Percentiles rank a stretch among this genome's conserved stretches.
Evolutionary conservation across 2,888 invertebrate species (phyloP).

Genomic region (Temnothorax rugatulus): DNA sequence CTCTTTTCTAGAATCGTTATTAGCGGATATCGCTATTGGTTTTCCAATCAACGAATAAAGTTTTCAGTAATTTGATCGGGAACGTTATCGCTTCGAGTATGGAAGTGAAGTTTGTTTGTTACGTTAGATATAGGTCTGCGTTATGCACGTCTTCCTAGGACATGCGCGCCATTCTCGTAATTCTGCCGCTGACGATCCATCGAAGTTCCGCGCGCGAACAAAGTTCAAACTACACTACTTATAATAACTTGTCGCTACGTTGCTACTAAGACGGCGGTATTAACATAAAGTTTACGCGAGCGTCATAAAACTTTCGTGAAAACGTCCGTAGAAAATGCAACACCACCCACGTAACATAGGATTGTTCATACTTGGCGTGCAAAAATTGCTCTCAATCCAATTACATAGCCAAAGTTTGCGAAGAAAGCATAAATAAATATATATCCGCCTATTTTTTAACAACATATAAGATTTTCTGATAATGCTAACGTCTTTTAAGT

Average conservation of each 20-base stretch:
- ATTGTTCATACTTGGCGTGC: not conserved
- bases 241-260: constrained; percentile 51
- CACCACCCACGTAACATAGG: not conserved
- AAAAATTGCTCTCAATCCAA: constrained; percentile 3
- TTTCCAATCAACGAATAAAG: constrained; percentile 47
- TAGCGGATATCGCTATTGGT: constrained; percentile 11
- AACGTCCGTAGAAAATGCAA: constrained; percentile 46
- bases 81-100: constrained; percentile 14
- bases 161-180: constrained; percentile 56
- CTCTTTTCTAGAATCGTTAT: constrained; percentile 20
- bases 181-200: constrained; percentile 60
- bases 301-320: constrained; percentile 52
- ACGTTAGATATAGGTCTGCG: constrained; percentile 40
- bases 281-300: constrained; percentile 55
- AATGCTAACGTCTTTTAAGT: not conserved
- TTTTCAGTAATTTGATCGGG: constrained; percentile 28
- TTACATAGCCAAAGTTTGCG: not conserved
- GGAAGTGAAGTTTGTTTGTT: constrained; percentile 54
- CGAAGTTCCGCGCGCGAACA: constrained; percentile 58
- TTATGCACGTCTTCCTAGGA: constrained; percentile 32
- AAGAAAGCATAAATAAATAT: not conserved
- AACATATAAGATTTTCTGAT: not conserved
- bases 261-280: constrained; percentile 39
- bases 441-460: not conserved
- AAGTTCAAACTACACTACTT: constrained; percentile 55